Percentiles rank a stretch among this genome's conserved stretches.
Evolutionary conservation across 2,113 vertebrate genomes (phyloP).

Genomic region (Verasper variegatus): DNA sequence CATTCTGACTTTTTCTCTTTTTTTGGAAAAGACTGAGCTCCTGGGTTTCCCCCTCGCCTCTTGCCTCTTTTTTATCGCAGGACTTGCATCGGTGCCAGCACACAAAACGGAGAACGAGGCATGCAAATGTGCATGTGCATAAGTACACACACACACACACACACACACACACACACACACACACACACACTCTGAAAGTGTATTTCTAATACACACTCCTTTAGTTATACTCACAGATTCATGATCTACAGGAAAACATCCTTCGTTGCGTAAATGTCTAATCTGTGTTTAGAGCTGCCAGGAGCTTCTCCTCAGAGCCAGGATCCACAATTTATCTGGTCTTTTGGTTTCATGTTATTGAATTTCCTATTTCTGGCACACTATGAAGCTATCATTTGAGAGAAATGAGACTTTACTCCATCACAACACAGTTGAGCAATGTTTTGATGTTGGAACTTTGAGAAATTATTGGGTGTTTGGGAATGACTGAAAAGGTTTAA

Average conservation of each 20-base stretch:
- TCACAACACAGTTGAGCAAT: conserved; percentile 18
- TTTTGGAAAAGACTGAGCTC: neutral
- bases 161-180: too few species aligned
- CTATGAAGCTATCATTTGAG: conserved; percentile 45
- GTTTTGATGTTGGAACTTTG: conserved; percentile 35
- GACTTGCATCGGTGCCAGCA: neutral
- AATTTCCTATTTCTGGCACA: conserved; percentile 14
- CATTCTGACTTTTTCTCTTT: neutral
- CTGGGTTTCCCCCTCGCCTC: neutral
- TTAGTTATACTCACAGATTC: conserved; percentile 24
- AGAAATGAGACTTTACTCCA: conserved; percentile 37
- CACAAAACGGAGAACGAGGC: neutral
- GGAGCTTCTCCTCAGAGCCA: conserved; percentile 27
- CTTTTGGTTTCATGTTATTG: conserved; percentile 15
- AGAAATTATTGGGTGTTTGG: conserved; percentile 35
- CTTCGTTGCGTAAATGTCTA: conserved; percentile 18
- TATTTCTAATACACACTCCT: conserved; percentile 18
- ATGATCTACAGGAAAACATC: conserved; percentile 31
- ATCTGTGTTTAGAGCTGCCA: conserved; percentile 37
- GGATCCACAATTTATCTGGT: conserved; percentile 36
- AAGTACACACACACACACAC: neutral
- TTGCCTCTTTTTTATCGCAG: neutral
- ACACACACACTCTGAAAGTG: too few species aligned
- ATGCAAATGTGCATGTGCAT: neutral
- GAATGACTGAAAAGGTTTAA: conserved; percentile 23